Evolutionary conservation across 2,888 invertebrate genomes (phyloP), one percentile per base, ranked within the genome.

Genomic region (Griposia aprilina): DNA sequence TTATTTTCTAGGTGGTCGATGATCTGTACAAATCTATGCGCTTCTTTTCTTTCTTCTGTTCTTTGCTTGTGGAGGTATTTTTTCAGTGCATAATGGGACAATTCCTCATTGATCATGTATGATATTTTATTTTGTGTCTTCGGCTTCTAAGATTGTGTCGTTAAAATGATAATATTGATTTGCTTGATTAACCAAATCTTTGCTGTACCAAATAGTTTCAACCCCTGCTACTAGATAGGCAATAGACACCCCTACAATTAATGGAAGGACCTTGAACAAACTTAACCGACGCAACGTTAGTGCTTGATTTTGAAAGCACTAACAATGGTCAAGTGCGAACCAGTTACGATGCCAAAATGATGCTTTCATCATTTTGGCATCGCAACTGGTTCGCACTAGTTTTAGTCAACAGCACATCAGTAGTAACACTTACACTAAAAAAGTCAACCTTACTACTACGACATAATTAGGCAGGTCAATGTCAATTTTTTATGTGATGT

Each of bases 21-120:
- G 93, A 94, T 74, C 83, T 93, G 2, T 95, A 94, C 80, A 93
- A 93, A 82, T 91, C 92, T 3, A 71, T 96, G 17, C 94, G 96
- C 11, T 96, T 95, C 85, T 94, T 95, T 76, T 94, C 93, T 3
- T 95, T 96, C 91, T 95, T 93, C 77, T 86, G 91, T 41, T 94
- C 95, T 4, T 82, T 96, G 23, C 70, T 95, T 0, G 71, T 94
- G 3, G 94, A 95, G 70, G 92, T 93, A 45, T 94, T 95, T 69
- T 86, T 93, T 50, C 94, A 94, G 70, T 96, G 96, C 65, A 90
- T 94, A 20, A 92, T 95, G 50, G 96, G 96, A 48, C 96, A 96
- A 88, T 88, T 94, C n/a, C 85, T 96, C 59, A 93, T 92, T 77
- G 93, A 96, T 85, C 95, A 96, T 67, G 96, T 96, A 90, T 41